These are phyloP conservation scores for Drosophila paramelanica DNA, from an alignment of 2,888 invertebrate genomes.

Conservation along the genomic window DNA sequence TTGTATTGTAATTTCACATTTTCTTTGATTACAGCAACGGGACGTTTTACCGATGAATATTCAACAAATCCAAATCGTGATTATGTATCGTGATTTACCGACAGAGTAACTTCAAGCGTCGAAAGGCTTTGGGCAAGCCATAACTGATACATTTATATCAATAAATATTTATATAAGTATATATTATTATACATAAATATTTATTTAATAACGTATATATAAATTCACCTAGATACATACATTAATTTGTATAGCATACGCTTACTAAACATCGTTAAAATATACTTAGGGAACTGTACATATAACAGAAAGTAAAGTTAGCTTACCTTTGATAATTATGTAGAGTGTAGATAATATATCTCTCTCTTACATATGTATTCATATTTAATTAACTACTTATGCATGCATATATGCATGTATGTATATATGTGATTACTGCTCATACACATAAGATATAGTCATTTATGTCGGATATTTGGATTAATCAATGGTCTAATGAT, in stretches of 20 bases:
- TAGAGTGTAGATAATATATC: background rate
- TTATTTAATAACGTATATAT: background rate
- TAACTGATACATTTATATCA: background rate
- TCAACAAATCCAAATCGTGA: constrained; percentile 81
- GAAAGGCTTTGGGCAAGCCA: constrained; percentile 32
- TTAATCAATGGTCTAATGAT: constrained; percentile 14
- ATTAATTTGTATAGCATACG: background rate
- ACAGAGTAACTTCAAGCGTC: constrained; percentile 2
- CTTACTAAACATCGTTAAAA: background rate
- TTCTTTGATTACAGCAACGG: constrained; percentile 63
- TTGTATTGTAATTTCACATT: background rate
- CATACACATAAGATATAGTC: background rate
- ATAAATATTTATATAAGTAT: background rate
- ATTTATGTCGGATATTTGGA: background rate
- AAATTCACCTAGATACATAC: background rate
- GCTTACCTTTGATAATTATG: background rate
- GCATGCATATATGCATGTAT: background rate
- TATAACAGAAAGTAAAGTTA: background rate
- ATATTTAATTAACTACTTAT: background rate
- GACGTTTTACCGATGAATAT: constrained; percentile 84
- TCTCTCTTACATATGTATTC: background rate
- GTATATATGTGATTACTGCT: background rate
- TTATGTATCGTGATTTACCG: constrained; percentile 82
- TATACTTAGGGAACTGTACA: constrained; percentile 5
- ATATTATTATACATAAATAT: constrained; percentile 5